phyloP scores from a whole-genome alignment of 2,113 vertebrate species.

The Tachuris rubrigastra region DNA sequence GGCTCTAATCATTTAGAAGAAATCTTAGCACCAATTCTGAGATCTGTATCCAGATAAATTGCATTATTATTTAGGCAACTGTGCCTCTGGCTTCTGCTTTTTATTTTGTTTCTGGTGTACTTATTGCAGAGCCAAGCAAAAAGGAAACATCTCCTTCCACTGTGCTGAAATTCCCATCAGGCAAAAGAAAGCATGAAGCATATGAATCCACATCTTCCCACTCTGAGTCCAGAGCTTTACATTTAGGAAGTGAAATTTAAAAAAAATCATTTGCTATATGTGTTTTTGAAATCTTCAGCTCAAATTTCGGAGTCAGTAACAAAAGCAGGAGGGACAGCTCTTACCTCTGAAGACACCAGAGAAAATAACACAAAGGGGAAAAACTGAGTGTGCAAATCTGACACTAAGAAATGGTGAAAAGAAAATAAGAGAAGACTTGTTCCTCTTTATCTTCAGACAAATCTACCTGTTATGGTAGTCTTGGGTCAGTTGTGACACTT shows the following conservation, averaged over 20 bases:
- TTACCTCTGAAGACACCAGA: background rate
- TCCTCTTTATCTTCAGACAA: background rate
- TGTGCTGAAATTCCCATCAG: background rate
- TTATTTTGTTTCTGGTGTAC: background rate
- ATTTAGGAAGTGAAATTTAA: background rate
- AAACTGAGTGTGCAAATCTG: background rate
- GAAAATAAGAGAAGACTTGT: background rate
- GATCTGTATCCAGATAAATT: background rate
- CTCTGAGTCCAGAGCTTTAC: background rate
- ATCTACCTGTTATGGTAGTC: background rate
- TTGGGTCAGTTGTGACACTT: background rate
- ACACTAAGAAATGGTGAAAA: background rate
- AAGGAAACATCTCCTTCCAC: background rate
- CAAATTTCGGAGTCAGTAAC: background rate
- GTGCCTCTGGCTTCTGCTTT: background rate
- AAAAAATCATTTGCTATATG: background rate
- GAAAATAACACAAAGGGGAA: background rate
- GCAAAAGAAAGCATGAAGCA: background rate
- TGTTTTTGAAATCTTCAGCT: background rate
- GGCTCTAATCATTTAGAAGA: background rate
- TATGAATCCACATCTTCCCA: background rate
- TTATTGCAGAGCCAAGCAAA: background rate
- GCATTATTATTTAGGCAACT: background rate
- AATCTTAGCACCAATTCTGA: background rate
- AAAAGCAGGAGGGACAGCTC: background rate